These are phyloP conservation scores for Lutjanus argentimaculatus DNA, from an alignment of 2,797 vertebrate genomes.

Conservation along the genomic window DNA sequence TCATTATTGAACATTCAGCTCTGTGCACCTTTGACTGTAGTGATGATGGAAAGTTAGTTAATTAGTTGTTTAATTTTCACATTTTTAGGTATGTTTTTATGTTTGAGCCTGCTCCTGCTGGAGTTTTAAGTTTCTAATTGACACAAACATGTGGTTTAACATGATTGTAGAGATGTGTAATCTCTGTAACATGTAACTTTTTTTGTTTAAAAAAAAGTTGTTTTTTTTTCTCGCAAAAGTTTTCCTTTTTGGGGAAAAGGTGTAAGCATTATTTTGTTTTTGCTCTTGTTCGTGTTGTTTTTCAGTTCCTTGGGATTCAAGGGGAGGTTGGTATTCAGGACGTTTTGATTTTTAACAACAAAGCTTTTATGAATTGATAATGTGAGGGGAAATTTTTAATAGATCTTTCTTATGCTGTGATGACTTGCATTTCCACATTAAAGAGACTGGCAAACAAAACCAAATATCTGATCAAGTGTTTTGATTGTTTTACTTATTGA, in stretches of 20 bases:
- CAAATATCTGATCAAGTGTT: slow-evolving; percentile 12
- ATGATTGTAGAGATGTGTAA: slow-evolving; percentile 75
- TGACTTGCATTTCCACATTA: slow-evolving; percentile 68
- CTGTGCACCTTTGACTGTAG: slow-evolving; percentile 29
- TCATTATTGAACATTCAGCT: slow-evolving; percentile 2
- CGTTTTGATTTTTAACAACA: slow-evolving; percentile 54
- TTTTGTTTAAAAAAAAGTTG: slow-evolving; percentile 30
- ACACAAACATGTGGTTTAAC: slow-evolving; percentile 68
- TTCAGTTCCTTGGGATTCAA: slow-evolving; percentile 29
- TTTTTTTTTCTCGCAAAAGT: slow-evolving; percentile 19
- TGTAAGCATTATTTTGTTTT: slow-evolving; percentile 47
- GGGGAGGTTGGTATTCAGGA: slow-evolving; percentile 37
- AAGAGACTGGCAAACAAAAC: slow-evolving; percentile 56
- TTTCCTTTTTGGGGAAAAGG: slow-evolving; percentile 48
- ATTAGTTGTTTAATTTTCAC: slow-evolving; percentile 33
- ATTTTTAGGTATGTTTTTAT: slow-evolving; percentile 28
- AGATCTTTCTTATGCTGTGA: slow-evolving; percentile 69
- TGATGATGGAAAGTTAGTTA: slow-evolving; percentile 1
- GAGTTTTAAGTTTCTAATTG: slow-evolving; percentile 51
- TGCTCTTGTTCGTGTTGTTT: slow-evolving; percentile 49
- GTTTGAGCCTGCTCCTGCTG: slow-evolving; percentile 54
- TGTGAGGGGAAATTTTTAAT: slow-evolving; percentile 43
- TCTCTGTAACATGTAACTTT: slow-evolving; percentile 55
- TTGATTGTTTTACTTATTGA: slow-evolving; percentile 14
- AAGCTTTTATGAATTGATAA: slow-evolving; percentile 44